Percentiles rank a stretch among this genome's conserved stretches.
Evolutionary conservation across 2,888 invertebrate species (phyloP).

Genomic region (Tenthredo mesomela): DNA sequence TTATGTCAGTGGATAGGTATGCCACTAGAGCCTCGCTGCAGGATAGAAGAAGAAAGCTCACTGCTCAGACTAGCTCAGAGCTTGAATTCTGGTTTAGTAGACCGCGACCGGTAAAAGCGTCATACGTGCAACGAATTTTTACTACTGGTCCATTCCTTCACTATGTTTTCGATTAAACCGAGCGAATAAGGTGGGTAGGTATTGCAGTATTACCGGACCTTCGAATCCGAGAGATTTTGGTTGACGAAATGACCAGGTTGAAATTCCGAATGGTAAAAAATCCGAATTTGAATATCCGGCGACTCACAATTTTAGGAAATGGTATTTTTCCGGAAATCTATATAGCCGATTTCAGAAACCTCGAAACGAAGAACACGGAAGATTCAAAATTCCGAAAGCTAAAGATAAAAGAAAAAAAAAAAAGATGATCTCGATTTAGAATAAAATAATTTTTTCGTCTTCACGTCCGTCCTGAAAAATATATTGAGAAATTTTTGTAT

Average conservation of each 20-base stretch:
- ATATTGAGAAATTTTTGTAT: too few species aligned
- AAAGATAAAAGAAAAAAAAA: too few species aligned
- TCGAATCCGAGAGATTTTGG: not conserved
- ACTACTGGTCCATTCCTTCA: not conserved
- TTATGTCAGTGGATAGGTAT: not conserved
- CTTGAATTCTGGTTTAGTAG: not conserved
- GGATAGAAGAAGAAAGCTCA: not conserved
- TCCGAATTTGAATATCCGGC: not conserved
- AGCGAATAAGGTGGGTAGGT: not conserved
- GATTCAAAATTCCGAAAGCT: too few species aligned
- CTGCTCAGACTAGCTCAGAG: not conserved
- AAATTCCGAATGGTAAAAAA: not conserved
- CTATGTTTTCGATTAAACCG: constrained; percentile 32
- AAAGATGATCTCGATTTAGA: too few species aligned
- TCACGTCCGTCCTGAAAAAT: too few species aligned
- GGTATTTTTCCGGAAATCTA: not conserved
- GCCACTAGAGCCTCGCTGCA: not conserved
- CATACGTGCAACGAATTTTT: constrained; percentile 38
- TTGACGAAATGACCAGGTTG: not conserved
- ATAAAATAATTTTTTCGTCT: too few species aligned
- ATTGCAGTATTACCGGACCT: not conserved
- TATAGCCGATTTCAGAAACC: too few species aligned
- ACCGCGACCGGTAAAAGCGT: constrained; percentile 11
- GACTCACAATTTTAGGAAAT: too few species aligned
- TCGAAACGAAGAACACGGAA: too few species aligned